Evolutionary conservation across 2,113 vertebrate species (phyloP), one percentile per base, ranked within the genome.

Genomic region (Uria aalge): DNA sequence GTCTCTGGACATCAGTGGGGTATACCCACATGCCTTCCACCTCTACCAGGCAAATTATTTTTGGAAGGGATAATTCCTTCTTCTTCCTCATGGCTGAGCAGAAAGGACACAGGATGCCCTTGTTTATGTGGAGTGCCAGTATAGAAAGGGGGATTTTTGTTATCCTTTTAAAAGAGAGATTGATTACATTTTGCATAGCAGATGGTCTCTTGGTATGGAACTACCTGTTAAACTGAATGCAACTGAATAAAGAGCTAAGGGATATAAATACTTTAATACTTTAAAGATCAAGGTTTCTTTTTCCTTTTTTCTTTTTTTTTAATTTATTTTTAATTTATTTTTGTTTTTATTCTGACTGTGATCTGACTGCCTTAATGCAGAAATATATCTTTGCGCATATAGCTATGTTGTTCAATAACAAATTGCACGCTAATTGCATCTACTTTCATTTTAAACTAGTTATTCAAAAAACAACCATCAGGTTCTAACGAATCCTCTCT

Each of bases 161-260:
- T 89, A 77, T 62, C 50, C 67, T 91, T 96, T 88, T 71, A 68
- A 96, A 92, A 52, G 59, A 57, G 47, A 94, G 57, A 83, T 85
- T 86, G 50, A 63, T 95, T 94, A 80, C 45, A 38, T 77, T 96
- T 97, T 66, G 50, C 34, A 59, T 76, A 89, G 38, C 95, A 97
- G 96, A 97, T 97, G 95, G 78, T 80, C 21, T 96, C 90, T 97
- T 97, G 83, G 64, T 92, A 90, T 94, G 86, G 50, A 73, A 66
- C 81, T 94, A 94, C 74, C 62, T 96, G 62, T 94, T 93, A 73
- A 80, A 74, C 15, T 77, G n/a, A 95, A 94, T 52, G 52, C 38
- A 94, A 84, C 27, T 85, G 29, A 96, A 74, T 81, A 93, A 45
- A 92, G 21, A 95, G 40, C 50, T 92, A 90, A 94, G 18, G 48